A percentile compares a stretch with the other conserved stretches of the same genome.
These are phyloP conservation scores for Corythornis madagascariensis DNA, from an alignment of 2,113 vertebrate species.

Conservation along the genomic window DNA sequence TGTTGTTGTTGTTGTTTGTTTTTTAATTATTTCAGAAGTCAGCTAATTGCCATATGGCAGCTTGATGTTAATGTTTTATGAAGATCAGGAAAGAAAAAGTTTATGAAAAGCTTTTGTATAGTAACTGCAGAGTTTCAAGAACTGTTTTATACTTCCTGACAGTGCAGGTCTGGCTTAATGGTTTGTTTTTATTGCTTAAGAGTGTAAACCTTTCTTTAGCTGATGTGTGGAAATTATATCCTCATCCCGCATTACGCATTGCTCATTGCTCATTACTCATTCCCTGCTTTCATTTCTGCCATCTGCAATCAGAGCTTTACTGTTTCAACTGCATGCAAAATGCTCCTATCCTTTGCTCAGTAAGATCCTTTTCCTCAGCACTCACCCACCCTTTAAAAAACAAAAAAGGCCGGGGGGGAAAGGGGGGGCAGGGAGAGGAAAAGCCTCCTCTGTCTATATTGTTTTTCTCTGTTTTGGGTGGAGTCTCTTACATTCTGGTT, in stretches of 20 bases:
- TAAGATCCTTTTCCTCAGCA: conserved; percentile 24
- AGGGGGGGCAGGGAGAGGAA: background rate
- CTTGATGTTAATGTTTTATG: conserved; percentile 85
- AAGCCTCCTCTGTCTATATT: conserved; percentile 62
- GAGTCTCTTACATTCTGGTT: conserved; percentile 76
- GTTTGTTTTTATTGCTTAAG: conserved; percentile 93
- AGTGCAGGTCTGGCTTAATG: conserved; percentile 89
- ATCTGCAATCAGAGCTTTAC: conserved; percentile 72
- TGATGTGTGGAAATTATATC: conserved; percentile 89
- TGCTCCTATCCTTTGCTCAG: conserved; percentile 55
- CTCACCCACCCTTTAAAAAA: background rate
- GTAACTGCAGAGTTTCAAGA: conserved; percentile 85
- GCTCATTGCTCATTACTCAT: conserved; percentile 74
- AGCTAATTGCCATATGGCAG: conserved; percentile 84
- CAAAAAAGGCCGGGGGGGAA: rapidly evolving
- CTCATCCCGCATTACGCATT: conserved; percentile 86
- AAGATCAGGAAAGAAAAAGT: conserved; percentile 85
- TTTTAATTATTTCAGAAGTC: conserved; percentile 88
- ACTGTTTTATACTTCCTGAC: conserved; percentile 88
- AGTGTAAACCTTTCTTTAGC: conserved; percentile 95
- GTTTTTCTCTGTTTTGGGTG: conserved; percentile 79
- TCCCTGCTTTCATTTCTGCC: conserved; percentile 78
- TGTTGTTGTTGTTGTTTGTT: background rate
- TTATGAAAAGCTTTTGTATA: conserved; percentile 84
- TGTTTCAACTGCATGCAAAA: conserved; percentile 70